phyloP scores from a whole-genome alignment of 2,888 invertebrate genomes.

The Hypomecis punctinalis region DNA sequence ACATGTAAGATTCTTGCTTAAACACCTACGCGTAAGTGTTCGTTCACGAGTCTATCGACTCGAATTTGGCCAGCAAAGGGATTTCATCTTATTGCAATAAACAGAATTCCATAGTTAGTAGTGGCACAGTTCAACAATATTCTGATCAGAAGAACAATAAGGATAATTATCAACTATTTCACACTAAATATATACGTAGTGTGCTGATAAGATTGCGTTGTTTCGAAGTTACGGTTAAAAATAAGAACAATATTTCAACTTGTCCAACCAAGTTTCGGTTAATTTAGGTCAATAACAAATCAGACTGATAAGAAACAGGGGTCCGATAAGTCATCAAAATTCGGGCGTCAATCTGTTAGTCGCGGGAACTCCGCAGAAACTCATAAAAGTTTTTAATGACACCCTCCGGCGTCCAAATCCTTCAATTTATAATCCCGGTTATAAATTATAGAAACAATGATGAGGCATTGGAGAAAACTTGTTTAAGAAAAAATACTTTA shows the following conservation, averaged over 20 bases:
- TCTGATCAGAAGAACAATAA: no score
- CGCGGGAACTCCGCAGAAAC: slow-evolving; percentile 56
- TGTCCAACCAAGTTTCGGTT: slow-evolving; percentile 13
- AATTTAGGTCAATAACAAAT: slow-evolving; percentile 30
- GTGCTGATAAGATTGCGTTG: no score
- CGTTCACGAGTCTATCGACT: no score
- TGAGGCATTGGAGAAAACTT: slow-evolving; percentile 29
- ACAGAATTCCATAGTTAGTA: no score
- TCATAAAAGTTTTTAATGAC: slow-evolving; percentile 72
- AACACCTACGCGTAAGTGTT: no score
- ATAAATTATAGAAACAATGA: slow-evolving; percentile 51
- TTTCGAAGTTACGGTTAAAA: no score
- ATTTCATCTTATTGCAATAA: no score
- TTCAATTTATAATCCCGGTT: slow-evolving; percentile 58
- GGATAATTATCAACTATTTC: no score
- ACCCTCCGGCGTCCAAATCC: slow-evolving; percentile 55
- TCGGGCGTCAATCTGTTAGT: slow-evolving; percentile 56
- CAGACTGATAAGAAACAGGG: slow-evolving; percentile 31
- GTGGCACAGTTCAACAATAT: no score
- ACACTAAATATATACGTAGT: no score
- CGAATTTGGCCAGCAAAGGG: no score
- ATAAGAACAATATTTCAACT: slow-evolving; percentile 10
- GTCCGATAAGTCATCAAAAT: slow-evolving; percentile 58
- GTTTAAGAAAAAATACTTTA: slow-evolving; percentile 2
- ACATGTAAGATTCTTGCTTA: no score